Evolutionary conservation across 2,797 vertebrate genomes (phyloP).

Genomic region (Melanotaenia trifasciata): DNA sequence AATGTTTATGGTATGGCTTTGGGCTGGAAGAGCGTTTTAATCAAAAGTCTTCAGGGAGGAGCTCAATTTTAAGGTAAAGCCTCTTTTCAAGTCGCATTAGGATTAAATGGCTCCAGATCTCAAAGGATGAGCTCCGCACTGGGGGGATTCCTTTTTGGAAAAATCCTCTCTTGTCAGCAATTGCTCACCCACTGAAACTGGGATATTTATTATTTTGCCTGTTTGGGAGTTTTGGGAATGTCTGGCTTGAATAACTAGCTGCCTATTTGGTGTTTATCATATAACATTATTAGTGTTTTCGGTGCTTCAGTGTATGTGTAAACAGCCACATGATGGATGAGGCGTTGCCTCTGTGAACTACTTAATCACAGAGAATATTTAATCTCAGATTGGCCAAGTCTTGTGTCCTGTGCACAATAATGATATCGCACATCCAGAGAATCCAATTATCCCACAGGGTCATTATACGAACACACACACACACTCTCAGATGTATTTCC

Average conservation of each 20-base stretch:
- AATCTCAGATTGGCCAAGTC: constrained; percentile 41
- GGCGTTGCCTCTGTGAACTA: constrained; percentile 28
- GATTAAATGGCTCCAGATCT: constrained; percentile 33
- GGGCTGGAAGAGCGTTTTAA: neutral
- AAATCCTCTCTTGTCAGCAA: constrained; percentile 39
- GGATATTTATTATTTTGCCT: constrained; percentile 24
- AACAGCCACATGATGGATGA: constrained; percentile 29
- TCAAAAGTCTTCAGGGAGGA: neutral
- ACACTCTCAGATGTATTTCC: neutral
- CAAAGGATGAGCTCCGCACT: constrained; percentile 30
- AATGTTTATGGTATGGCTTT: neutral
- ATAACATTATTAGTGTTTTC: neutral
- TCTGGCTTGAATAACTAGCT: constrained; percentile 48
- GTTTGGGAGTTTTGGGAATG: constrained; percentile 37
- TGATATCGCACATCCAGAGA: constrained; percentile 38
- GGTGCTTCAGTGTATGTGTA: constrained; percentile 9
- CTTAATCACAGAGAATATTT: constrained; percentile 45
- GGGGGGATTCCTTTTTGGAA: constrained; percentile 22
- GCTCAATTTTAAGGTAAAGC: constrained; percentile 11
- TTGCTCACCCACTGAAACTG: constrained; percentile 39
- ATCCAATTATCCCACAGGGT: constrained; percentile 40
- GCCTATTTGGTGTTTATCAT: constrained; percentile 41
- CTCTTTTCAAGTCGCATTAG: constrained; percentile 16
- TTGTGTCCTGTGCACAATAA: constrained; percentile 36
- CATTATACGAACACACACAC: constrained; percentile 13